These are phyloP conservation scores for Girardinus metallicus DNA, from an alignment of 2,797 vertebrate species.

Conservation along the genomic window DNA sequence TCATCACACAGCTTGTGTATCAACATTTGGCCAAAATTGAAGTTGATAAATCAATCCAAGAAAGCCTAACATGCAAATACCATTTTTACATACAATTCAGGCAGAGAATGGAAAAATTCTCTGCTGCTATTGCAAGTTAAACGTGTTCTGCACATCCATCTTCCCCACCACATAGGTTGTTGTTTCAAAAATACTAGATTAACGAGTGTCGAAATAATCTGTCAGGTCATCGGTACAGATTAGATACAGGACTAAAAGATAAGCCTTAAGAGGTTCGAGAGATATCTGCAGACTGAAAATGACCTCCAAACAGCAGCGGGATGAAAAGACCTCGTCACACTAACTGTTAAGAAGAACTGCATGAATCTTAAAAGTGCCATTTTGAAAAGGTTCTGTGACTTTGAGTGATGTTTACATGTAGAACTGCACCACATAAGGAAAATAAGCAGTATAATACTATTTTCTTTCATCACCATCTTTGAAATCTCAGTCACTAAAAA, in stretches of 20 bases:
- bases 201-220: slow-evolving; percentile 44
- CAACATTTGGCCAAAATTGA: slow-evolving; percentile 2
- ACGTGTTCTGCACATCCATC: slow-evolving; percentile 54
- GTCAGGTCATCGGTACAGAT: slow-evolving; percentile 47
- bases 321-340: background rate
- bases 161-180: slow-evolving; percentile 13
- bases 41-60: background rate
- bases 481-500: background rate
- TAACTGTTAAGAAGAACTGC: background rate
- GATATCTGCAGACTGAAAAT: slow-evolving; percentile 22
- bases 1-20: background rate
- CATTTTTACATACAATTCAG: background rate
- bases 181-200: slow-evolving; percentile 24
- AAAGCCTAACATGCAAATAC: background rate
- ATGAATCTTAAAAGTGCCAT: background rate
- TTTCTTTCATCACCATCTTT: background rate
- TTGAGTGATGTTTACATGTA: background rate
- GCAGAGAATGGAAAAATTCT: slow-evolving; percentile 12
- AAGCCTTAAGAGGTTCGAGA: slow-evolving; percentile 24
- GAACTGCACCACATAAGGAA: background rate
- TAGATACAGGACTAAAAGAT: slow-evolving; percentile 44
- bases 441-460: background rate
- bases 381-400: background rate
- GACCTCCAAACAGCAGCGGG: background rate
- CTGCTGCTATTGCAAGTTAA: slow-evolving; percentile 21